Evolutionary conservation across 2,113 vertebrate genomes (phyloP), one percentile per base, ranked within the genome.

Genomic region (Etheostoma spectabile): DNA sequence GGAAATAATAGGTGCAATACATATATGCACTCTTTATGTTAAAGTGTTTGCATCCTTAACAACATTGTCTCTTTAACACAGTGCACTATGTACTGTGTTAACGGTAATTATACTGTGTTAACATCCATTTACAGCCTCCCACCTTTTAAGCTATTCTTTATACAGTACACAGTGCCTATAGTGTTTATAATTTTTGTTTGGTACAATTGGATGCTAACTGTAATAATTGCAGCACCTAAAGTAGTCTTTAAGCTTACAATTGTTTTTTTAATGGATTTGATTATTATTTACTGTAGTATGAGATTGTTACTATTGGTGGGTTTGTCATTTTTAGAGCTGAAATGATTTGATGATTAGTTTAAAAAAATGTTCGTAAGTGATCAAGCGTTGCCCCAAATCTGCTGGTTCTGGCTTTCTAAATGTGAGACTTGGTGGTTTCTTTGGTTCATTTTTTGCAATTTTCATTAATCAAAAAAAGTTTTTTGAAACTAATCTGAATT

Each of bases 81-180:
- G 5, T 16, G 12, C 2, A 8, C 5, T 38, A 22, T 22, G 18
- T 52, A 4, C 10, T 35, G 30, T 30, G 24, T 24, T 35, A 38
- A 8, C 38, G 4, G 19, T 60, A 27, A 49, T 24, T 42, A 65
- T 15, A 10, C 16, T n/a, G 16, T 18, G 18, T 27, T 30, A 64
- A 61, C 14, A 4, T 18, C 33, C 42, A 67, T 53, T 18, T 24
- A 8, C n/a, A 61, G 30, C 59, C 19, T 27, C 4, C 57, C 14
- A 1, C 18, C 15, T 60, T 53, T 35, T 21, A 48, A 60, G 67
- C 62, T 64, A n/a, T 27, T 72, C 10, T 48, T 70, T 62, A 67
- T 42, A 57, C 57, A 10, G 33, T 3, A 19, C 18, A n/a, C 65
- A 52, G 24, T 65, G 15, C n/a, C 15, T 12, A 2, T 22, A 7